Percentiles rank a stretch among this genome's conserved stretches.
phyloP scores from a whole-genome alignment of 2,888 invertebrate genomes.

The Prenolepis imparis region DNA sequence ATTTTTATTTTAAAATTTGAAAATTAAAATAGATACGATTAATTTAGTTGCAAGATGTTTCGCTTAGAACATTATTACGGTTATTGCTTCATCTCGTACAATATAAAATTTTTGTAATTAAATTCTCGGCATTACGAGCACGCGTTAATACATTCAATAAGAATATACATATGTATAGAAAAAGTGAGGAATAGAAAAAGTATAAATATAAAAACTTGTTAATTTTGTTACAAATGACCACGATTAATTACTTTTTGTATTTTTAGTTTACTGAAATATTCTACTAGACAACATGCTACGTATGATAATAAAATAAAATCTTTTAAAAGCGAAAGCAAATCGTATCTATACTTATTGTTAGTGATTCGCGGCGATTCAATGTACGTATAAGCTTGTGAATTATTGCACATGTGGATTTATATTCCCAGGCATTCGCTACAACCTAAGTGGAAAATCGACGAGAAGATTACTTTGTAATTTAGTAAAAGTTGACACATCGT shows the following conservation, averaged over 20 bases:
- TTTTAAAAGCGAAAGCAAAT: constrained; percentile 44
- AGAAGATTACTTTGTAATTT: constrained; percentile 8
- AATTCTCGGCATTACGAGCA: background rate
- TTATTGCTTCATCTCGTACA: constrained; percentile 11
- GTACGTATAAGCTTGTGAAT: constrained; percentile 27
- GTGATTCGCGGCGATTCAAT: background rate
- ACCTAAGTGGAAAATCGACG: constrained; percentile 29
- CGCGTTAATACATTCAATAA: background rate
- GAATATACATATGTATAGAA: constrained; percentile 14
- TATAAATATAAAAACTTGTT: constrained; percentile 19
- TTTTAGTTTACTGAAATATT: constrained; percentile 11
- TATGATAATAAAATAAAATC: background rate
- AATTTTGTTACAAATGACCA: constrained; percentile 25
- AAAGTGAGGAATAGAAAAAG: constrained; percentile 8
- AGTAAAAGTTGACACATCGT: background rate
- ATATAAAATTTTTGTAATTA: constrained; percentile 13
- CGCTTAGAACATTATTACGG: constrained; percentile 3
- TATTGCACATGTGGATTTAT: constrained; percentile 11
- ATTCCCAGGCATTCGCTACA: background rate
- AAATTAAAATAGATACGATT: too few species aligned
- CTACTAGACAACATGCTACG: background rate
- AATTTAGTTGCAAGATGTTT: background rate
- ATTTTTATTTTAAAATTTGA: background rate
- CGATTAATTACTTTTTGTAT: constrained; percentile 29
- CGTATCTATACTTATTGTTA: constrained; percentile 4